Conservation (phyloP, 2,797 vertebrate genomes). For the Petrocephalus schoutedeni region DNA sequence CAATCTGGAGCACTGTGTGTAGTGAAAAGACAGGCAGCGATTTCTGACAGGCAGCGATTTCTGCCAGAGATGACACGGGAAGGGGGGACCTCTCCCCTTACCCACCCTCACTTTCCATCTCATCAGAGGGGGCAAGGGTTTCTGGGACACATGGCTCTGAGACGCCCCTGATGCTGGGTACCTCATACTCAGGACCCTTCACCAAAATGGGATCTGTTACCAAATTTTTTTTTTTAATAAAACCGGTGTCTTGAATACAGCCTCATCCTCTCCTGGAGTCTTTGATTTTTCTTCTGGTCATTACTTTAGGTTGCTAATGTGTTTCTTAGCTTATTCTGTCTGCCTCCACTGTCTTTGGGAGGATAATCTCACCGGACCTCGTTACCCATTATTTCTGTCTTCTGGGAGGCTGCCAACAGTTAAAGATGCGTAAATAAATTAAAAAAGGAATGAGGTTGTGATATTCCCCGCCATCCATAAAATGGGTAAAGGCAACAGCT, state of each 20-base stretch:
- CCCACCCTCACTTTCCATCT: conserved; percentile 4
- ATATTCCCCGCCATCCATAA: conserved; percentile 27
- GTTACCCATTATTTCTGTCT: conserved; percentile 25
- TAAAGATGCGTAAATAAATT: conserved; percentile 31
- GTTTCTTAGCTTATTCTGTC: background rate
- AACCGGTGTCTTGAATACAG: background rate
- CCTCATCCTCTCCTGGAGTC: background rate
- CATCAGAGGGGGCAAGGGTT: conserved; percentile 24
- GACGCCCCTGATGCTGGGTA: background rate
- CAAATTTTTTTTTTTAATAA: background rate
- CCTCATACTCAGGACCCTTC: background rate
- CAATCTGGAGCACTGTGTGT: conserved; percentile 21
- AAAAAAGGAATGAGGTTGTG: conserved; percentile 1
- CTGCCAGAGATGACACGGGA: background rate
- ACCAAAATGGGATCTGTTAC: background rate
- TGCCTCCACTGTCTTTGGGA: background rate
- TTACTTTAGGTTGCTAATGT: background rate
- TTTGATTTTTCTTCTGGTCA: background rate
- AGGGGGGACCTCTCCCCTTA: background rate
- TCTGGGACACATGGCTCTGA: conserved; percentile 12
- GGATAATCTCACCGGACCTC: conserved; percentile 11
- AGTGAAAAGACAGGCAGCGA: conserved; percentile 9
- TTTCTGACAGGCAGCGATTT: conserved; percentile 19
- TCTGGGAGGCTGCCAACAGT: background rate
- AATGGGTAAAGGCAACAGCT: conserved; percentile 67